Evolutionary conservation across 2,797 vertebrate species (phyloP), one percentile per base, ranked within the genome.

Genomic region (Oreonectes daqikongensis): DNA sequence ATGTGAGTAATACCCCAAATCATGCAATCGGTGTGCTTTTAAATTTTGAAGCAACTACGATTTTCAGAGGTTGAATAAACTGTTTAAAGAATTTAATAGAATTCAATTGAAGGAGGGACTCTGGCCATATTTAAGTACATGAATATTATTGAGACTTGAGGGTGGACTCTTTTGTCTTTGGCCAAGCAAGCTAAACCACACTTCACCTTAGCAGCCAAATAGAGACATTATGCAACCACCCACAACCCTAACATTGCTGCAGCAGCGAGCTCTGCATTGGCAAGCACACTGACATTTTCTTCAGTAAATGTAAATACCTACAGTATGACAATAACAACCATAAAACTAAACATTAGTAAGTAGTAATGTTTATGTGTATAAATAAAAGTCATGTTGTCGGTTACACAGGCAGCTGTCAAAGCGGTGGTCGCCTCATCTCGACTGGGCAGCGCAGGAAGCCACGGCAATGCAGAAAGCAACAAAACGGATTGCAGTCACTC

Each of bases 401-500:
- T 55, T 81, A 68, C 15, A 75, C 86, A 95, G 95, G 95, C 94
- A 30, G 94, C 94, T 1, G 94, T 95, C 68, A 95, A 96, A 89
- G 95, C 94, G 0, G 94, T 95, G 72, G 95, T 96, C 84, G 95
- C 95, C 22, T 95, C 94, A 11, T 91, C 93, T 0, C 92, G 94
- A 2, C 84, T 95, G 0, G 95, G 94, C 75, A 95, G 93, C 0
- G 92, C 93, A 66, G 84, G 94, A 28, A 77, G 90, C 72, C 94
- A 95, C 42, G 80, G 90, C 4, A 1, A 69, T 78, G 89, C 91
- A 0, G 92, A 95, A 0, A 83, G 83, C 85, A 91, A 86, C 85
- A 94, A 91, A 83, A 42, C 82, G 18, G 84, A 85, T 74, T 84
- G 35, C 59, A 88, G 88, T 18, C 79, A 84, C 0, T 88, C 90